These are phyloP conservation scores for Teleopsis dalmanni DNA, from an alignment of 1,140 invertebrate species.

Conservation along the genomic window DNA sequence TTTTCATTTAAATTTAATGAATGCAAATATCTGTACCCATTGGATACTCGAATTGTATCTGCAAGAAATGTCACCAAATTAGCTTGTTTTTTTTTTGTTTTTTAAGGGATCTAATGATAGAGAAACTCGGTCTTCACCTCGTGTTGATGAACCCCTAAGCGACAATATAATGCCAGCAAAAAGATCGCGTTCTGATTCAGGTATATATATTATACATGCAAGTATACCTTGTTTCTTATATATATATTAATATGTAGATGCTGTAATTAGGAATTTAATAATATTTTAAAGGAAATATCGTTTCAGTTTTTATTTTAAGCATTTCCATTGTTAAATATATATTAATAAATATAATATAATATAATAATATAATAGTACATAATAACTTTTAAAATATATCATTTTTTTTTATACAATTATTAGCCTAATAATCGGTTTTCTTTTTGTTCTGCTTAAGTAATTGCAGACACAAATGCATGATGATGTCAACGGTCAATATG, in stretches of 20 bases:
- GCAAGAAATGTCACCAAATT: too few relatives aligned
- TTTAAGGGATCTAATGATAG: conserved; percentile 39
- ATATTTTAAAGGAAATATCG: too few relatives aligned
- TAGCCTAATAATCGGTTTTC: conserved; percentile 26
- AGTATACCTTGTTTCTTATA: not conserved
- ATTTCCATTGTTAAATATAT: too few relatives aligned
- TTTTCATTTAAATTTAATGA: too few relatives aligned
- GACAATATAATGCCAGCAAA: conserved; percentile 33
- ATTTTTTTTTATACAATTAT: not conserved
- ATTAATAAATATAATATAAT: too few relatives aligned
- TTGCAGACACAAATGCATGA: conserved; percentile 28
- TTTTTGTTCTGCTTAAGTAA: conserved; percentile 43
- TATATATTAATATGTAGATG: conserved; percentile 16
- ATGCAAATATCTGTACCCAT: too few relatives aligned
- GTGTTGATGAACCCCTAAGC: conserved; percentile 35
- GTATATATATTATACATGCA: conserved; percentile 29
- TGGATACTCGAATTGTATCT: too few relatives aligned
- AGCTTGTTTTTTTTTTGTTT: not conserved
- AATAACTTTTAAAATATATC: not conserved
- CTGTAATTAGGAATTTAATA: not conserved
- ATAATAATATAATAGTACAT: conserved; percentile 9
- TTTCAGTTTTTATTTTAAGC: too few relatives aligned
- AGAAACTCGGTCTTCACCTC: conserved; percentile 35
- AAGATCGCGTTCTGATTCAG: conserved; percentile 35
- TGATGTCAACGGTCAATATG: not conserved